Evolutionary conservation across 2,797 vertebrate genomes (phyloP), one percentile per base, ranked within the genome.

Genomic region (Xenentodon cancila): DNA sequence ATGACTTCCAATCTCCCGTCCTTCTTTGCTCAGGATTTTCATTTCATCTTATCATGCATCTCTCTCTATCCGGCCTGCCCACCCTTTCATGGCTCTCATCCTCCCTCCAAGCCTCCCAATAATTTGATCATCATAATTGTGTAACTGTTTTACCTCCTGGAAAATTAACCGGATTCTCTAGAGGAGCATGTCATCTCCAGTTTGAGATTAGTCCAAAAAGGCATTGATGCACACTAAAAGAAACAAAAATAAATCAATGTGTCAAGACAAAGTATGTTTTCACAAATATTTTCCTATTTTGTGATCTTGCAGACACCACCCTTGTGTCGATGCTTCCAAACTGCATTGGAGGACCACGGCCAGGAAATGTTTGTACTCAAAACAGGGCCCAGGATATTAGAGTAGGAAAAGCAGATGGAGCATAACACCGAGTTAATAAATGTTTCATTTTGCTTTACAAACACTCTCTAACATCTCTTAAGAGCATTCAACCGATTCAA

Each of bases 131-230:
- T 81, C 76, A 83, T 72, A 77, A 68, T 61, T 83, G 60, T 45
- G 71, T 79, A 90, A 91, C 78, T 84, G 80, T 86, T 88, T 91
- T 79, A 84, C 40, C 53, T 72, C 61, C 37, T 60, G 32, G 66
- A 65, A 83, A 86, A 84, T 81, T 25, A 84, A 83, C 64, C 65
- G 66, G 73, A 82, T 73, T 77, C 68, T 72, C 66, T 56, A 62
- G 66, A 76, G 81, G 64, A 70, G 68, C 64, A 44, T 53, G 59
- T 59, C 60, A 68, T 53, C 52, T 69, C 59, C 47, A 47, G 60
- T 56, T 79, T 47, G 60, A 65, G 73, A 20, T 61, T 64, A 20
- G 9, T 25, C 42, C 21, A n/a, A 21, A 62, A 46, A 17, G 43
- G 25, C 4, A 13, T 25, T 12, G 19, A n/a, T 62, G 42, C 25